A percentile compares a stretch with the other conserved stretches of the same genome.
Conservation (phyloP, 2,888 invertebrate genomes). For the Polydrusus pterygomalis region DNA sequence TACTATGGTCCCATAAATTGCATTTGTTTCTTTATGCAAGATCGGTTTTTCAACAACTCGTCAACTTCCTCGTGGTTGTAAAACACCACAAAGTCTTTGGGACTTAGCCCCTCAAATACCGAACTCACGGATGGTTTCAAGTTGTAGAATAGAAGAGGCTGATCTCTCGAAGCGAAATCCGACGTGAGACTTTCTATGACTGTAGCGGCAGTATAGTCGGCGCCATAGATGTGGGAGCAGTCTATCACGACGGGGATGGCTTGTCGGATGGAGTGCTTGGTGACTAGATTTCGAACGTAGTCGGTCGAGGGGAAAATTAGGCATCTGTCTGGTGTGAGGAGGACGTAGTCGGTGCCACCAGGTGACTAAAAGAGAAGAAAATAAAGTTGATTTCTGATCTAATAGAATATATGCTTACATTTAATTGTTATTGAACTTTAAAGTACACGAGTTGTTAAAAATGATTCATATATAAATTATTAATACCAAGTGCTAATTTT, state of each 20-base stretch:
- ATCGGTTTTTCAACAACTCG: conserved; percentile 74
- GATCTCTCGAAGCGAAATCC: conserved; percentile 83
- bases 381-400: background rate
- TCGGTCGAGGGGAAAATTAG: conserved; percentile 93
- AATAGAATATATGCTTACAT: too few species aligned
- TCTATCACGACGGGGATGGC: conserved; percentile 88
- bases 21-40: conserved; percentile 56
- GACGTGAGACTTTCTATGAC: conserved; percentile 85
- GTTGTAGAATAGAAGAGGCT: conserved; percentile 87
- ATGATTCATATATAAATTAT: too few species aligned
- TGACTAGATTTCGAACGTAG: conserved; percentile 89
- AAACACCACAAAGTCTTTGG: conserved; percentile 84
- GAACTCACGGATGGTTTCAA: conserved; percentile 89
- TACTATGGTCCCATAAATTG: conserved; percentile 46
- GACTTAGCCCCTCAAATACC: conserved; percentile 88
- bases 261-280: conserved; percentile 83
- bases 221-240: conserved; percentile 90
- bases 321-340: conserved; percentile 91
- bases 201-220: conserved; percentile 92
- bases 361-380: conserved; percentile 75
- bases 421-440: too few species aligned
- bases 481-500: too few species aligned
- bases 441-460: too few species aligned
- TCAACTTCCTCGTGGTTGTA: conserved; percentile 86
- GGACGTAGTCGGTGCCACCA: conserved; percentile 83